These are phyloP conservation scores for Xestia ashworthii DNA, from an alignment of 2,888 invertebrate genomes.

Conservation along the genomic window DNA sequence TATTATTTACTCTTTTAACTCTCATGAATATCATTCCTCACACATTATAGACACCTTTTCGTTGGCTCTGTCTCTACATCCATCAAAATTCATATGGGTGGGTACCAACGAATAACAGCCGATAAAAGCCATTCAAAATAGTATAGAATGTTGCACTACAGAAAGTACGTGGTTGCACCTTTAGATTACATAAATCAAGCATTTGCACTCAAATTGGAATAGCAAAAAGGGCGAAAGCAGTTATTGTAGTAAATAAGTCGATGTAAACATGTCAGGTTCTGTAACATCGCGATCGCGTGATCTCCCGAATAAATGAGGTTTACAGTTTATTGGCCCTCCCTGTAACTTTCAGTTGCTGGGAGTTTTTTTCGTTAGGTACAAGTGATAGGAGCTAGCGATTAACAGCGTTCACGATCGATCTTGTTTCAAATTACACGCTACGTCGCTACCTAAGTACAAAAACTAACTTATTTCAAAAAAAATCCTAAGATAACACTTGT, in stretches of 20 bases:
- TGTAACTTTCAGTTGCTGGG: conserved; percentile 77
- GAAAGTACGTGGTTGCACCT: not conserved
- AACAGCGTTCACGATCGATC: not conserved
- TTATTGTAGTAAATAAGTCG: conserved; percentile 64
- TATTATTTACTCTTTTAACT: not conserved
- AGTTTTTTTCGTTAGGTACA: conserved; percentile 57
- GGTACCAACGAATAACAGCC: not conserved
- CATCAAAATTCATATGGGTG: not conserved
- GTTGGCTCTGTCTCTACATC: no score
- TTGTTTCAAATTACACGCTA: not conserved
- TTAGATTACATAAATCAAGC: conserved; percentile 22
- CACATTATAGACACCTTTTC: not conserved
- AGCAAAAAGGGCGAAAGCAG: conserved; percentile 24
- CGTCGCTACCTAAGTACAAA: no score
- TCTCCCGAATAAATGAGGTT: conserved; percentile 79
- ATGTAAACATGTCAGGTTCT: conserved; percentile 71
- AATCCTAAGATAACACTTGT: no score
- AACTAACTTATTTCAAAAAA: no score
- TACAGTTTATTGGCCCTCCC: conserved; percentile 80
- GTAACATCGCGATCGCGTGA: conserved; percentile 87
- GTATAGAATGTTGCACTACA: not conserved
- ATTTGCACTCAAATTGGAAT: conserved; percentile 20
- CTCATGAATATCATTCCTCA: not conserved
- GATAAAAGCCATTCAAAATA: not conserved
- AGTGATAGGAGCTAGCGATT: conserved; percentile 28